Percentiles rank a stretch among this genome's conserved stretches.
phyloP scores from a whole-genome alignment of 2,888 invertebrate genomes.

The Pyrocoelia pectoralis region DNA sequence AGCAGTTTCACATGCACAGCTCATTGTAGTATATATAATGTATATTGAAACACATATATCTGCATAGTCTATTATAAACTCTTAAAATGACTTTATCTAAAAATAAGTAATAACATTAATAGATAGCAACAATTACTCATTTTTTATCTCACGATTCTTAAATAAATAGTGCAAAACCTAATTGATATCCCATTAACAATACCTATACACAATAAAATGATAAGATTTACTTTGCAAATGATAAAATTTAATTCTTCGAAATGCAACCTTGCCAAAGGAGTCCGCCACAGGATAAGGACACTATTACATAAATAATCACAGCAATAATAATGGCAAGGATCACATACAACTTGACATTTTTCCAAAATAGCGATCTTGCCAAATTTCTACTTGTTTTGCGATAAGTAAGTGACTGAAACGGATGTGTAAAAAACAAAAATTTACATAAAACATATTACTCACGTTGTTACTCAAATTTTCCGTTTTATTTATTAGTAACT shows the following conservation, averaged over 20 bases:
- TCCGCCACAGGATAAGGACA: constrained; percentile 89
- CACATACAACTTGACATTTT: constrained; percentile 89
- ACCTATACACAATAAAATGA: neutral
- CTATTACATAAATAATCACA: constrained; percentile 81
- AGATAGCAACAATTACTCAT: constrained; percentile 4
- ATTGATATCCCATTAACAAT: neutral
- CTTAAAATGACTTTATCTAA: neutral
- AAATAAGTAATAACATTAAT: neutral
- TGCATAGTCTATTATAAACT: neutral
- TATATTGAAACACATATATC: too few relatives aligned
- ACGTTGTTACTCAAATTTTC: constrained; percentile 89
- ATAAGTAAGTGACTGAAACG: constrained; percentile 85
- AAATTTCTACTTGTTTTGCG: constrained; percentile 85
- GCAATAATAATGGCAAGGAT: constrained; percentile 72
- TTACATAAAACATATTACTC: constrained; percentile 60
- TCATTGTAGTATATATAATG: too few relatives aligned
- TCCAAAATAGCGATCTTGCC: constrained; percentile 91
- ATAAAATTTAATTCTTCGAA: constrained; percentile 48
- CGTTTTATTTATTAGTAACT: constrained; percentile 90
- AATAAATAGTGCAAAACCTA: neutral
- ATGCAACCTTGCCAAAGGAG: constrained; percentile 77
- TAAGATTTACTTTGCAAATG: neutral
- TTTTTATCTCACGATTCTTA: constrained; percentile 3
- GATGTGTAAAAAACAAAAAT: constrained; percentile 15
- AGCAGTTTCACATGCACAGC: too few relatives aligned